Evolutionary conservation across 2,888 invertebrate genomes (phyloP).

Genomic region (Brenthis daphne): DNA sequence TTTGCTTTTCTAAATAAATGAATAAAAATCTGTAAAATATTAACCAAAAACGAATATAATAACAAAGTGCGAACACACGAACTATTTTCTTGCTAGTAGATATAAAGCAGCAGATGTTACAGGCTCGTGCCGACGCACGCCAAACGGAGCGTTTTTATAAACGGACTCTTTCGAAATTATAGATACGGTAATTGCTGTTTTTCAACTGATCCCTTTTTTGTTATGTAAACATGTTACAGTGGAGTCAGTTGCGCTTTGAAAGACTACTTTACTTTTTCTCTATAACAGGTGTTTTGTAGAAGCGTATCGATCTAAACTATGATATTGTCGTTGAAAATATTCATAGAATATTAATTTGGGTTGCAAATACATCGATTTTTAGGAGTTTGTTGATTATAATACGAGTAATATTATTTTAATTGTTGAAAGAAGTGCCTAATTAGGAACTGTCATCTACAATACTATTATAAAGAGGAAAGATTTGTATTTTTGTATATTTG

Average conservation of each 20-base stretch:
- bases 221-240: conserved; percentile 37
- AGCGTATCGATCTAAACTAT: not conserved
- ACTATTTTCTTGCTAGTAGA: not conserved
- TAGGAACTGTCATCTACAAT: too few relatives aligned
- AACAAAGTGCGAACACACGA: not conserved
- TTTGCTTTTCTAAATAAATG: too few relatives aligned
- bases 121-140: conserved; percentile 64
- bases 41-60: not conserved
- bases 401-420: too few relatives aligned
- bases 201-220: conserved; percentile 47
- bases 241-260: conserved; percentile 22
- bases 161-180: conserved; percentile 50
- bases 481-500: too few relatives aligned
- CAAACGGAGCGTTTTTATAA: conserved; percentile 46
- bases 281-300: conserved; percentile 33
- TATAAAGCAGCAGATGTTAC: conserved; percentile 50
- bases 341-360: too few relatives aligned
- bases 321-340: not conserved
- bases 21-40: not conserved
- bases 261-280: not conserved
- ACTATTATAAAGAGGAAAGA: too few relatives aligned
- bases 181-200: conserved; percentile 44
- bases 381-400: too few relatives aligned
- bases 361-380: too few relatives aligned
- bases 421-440: too few relatives aligned